Conservation (phyloP, 2,113 vertebrate genomes). For the Brachyistius frenatus region DNA sequence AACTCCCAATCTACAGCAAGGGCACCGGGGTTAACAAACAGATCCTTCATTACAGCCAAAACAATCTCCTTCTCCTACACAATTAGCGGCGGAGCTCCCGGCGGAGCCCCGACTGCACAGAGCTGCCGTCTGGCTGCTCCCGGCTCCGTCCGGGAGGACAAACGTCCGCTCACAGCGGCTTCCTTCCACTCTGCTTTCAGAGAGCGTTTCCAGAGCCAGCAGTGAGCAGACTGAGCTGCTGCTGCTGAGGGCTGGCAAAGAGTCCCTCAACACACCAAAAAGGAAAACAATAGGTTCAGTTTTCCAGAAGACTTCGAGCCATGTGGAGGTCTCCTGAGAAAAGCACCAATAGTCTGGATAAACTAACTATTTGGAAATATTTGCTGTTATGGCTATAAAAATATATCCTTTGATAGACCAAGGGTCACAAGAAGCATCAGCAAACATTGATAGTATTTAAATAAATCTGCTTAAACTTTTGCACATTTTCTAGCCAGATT, state of each 20-base stretch:
- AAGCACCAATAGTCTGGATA: too few species aligned
- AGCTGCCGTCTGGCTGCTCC: conserved; percentile 57
- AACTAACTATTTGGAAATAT: too few species aligned
- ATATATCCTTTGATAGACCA: too few species aligned
- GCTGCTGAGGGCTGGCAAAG: neutral
- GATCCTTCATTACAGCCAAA: conserved; percentile 51
- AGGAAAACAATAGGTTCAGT: neutral
- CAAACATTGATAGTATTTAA: too few species aligned
- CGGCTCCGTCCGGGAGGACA: conserved; percentile 22
- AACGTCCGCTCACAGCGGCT: neutral
- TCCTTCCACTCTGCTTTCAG: conserved; percentile 7
- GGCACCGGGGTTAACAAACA: conserved; percentile 68
- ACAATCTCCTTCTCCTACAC: conserved; percentile 58
- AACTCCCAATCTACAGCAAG: conserved; percentile 54
- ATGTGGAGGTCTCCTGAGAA: neutral
- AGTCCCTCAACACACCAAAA: neutral
- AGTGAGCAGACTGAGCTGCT: neutral
- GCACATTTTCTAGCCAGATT: too few species aligned
- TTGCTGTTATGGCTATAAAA: too few species aligned
- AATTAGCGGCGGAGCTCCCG: conserved; percentile 63
- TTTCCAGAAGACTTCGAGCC: neutral
- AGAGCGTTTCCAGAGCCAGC: neutral
- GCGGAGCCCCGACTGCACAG: conserved; percentile 39
- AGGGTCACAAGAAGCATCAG: too few species aligned
- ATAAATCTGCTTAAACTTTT: too few species aligned